These are phyloP conservation scores for Agonopterix heracliana DNA, from an alignment of 2,888 invertebrate species.

Conservation along the genomic window DNA sequence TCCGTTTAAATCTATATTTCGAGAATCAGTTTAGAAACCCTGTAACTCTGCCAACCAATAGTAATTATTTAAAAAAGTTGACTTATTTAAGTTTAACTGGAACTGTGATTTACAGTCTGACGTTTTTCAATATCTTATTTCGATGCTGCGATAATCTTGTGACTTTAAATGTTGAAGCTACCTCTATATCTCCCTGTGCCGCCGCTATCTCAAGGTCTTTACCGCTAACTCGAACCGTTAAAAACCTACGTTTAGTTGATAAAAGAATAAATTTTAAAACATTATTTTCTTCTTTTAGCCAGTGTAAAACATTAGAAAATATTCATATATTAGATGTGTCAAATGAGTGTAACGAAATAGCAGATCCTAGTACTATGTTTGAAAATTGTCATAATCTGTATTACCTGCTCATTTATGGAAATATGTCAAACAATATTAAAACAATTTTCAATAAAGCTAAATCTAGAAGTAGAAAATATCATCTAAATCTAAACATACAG, in stretches of 20 bases:
- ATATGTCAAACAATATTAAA: constrained; percentile 23
- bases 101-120: constrained; percentile 30
- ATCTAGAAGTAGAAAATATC: constrained; percentile 23
- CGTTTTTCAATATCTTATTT: constrained; percentile 54
- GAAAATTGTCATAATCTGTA: constrained; percentile 45
- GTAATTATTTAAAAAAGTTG: constrained; percentile 45
- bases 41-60: constrained; percentile 29
- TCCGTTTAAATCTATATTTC: constrained; percentile 38
- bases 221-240: constrained; percentile 36
- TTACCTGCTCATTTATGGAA: constrained; percentile 36
- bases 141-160: constrained; percentile 37
- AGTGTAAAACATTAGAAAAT: constrained; percentile 50
- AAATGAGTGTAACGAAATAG: constrained; percentile 24
- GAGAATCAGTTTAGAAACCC: constrained; percentile 21
- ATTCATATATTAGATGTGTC: constrained; percentile 37
- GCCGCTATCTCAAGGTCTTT: constrained; percentile 32
- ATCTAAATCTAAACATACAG: constrained; percentile 32
- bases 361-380: constrained; percentile 36
- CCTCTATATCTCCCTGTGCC: constrained; percentile 27
- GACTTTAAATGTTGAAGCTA: constrained; percentile 42
- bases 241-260: constrained; percentile 47
- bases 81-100: constrained; percentile 50
- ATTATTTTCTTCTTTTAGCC: constrained; percentile 41
- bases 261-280: constrained; percentile 37
- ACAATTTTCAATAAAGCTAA: constrained; percentile 37